Conservation (phyloP, 2,113 vertebrate species). For the Mus spicilegus region DNA sequence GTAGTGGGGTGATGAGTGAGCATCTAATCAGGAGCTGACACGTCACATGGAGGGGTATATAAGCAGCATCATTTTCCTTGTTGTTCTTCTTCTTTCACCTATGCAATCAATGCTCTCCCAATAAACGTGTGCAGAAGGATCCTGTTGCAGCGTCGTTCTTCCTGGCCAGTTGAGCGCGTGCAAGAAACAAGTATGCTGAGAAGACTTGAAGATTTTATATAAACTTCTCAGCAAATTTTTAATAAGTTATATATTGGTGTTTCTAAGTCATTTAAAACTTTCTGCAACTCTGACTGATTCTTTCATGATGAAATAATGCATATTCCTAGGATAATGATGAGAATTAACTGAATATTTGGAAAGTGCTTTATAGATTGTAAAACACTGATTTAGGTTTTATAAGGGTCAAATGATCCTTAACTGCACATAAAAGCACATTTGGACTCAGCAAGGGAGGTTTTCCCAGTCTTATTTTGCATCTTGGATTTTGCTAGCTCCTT, state of each 20-base stretch:
- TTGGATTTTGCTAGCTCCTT: conserved; percentile 48
- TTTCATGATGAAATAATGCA: conserved; percentile 9
- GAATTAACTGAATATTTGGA: conserved; percentile 66
- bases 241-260: not conserved
- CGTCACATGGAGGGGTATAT: no score
- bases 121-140: no score
- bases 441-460: not conserved
- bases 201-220: not conserved
- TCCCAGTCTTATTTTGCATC: conserved; percentile 38
- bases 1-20: no score
- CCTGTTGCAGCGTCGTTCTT: no score
- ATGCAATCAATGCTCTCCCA: no score
- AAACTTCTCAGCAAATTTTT: conserved; percentile 32
- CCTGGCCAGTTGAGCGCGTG: no score
- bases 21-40: no score
- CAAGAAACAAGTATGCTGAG: not conserved
- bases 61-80: no score
- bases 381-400: conserved; percentile 48
- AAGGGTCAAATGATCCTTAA: conserved; percentile 61
- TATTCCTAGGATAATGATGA: conserved; percentile 47
- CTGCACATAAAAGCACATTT: conserved; percentile 42
- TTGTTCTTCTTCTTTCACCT: no score
- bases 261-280: conserved; percentile 41
- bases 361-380: conserved; percentile 52
- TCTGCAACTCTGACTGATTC: conserved; percentile 17